Percentiles rank a stretch among this genome's conserved stretches.
phyloP scores from a whole-genome alignment of 2,797 vertebrate genomes.

The Sarcoramphus papa region DNA sequence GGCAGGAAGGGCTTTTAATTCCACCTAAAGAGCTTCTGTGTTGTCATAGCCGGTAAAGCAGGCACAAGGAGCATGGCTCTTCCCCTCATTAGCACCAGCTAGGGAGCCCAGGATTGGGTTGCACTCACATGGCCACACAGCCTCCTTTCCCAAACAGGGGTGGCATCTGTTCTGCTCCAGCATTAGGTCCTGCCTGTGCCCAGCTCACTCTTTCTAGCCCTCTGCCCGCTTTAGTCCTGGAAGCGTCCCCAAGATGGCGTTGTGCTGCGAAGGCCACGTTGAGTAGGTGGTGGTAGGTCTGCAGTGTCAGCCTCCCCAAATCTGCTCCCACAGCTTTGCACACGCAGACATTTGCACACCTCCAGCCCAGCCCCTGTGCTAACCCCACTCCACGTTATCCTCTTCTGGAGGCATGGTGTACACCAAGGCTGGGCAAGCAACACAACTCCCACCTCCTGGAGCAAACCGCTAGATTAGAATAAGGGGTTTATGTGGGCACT shows the following conservation, averaged over 20 bases:
- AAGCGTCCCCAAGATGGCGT: rapidly evolving
- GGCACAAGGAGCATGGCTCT: neutral
- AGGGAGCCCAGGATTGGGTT: neutral
- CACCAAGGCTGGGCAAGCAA: neutral
- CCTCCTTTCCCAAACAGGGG: neutral
- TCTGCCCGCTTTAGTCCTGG: neutral
- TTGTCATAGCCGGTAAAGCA: neutral
- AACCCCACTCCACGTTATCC: rapidly evolving
- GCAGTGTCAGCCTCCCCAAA: neutral
- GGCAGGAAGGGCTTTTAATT: slow-evolving; percentile 12
- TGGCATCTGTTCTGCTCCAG: neutral
- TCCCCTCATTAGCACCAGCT: neutral
- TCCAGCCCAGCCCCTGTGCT: neutral
- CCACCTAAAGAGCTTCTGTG: neutral
- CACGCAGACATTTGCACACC: rapidly evolving
- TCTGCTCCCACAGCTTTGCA: neutral
- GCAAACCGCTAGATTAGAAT: neutral
- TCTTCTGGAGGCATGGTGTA: rapidly evolving
- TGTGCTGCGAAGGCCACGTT: rapidly evolving
- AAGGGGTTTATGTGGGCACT: neutral
- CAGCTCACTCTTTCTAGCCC: neutral
- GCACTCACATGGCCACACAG: too few species aligned
- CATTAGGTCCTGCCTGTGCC: neutral
- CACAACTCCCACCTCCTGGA: neutral
- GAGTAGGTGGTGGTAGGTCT: neutral